Percentiles rank a stretch among this genome's conserved stretches.
These are phyloP conservation scores for Pterobdella sp. DNA, from an alignment of 2,888 invertebrate species.

Conservation along the genomic window DNA sequence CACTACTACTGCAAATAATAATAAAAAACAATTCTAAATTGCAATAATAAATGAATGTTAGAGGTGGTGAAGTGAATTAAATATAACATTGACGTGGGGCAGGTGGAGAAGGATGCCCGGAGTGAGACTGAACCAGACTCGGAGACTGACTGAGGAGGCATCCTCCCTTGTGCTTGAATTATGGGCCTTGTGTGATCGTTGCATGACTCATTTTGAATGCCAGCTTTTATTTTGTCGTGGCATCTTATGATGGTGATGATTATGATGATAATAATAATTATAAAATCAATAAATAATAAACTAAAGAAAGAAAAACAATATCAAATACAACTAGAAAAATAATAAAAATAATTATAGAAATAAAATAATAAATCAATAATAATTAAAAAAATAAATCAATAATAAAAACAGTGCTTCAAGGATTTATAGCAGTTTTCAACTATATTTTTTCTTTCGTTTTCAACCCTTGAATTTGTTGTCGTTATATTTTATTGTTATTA, in stretches of 20 bases:
- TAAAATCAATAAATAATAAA: not conserved
- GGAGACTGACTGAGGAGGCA: conserved; percentile 6
- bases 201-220: too few species aligned
- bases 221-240: too few species aligned
- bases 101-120: conserved; percentile 32
- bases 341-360: not conserved
- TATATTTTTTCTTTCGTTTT: not conserved
- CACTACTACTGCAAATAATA: too few species aligned
- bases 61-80: too few species aligned
- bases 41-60: too few species aligned
- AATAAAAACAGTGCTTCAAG: not conserved
- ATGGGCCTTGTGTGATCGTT: not conserved
- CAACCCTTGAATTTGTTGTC: too few species aligned
- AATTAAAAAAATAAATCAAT: not conserved
- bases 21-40: too few species aligned
- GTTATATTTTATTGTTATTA: too few species aligned
- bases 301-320: not conserved
- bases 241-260: not conserved
- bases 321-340: not conserved
- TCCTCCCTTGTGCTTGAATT: not conserved
- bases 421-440: not conserved
- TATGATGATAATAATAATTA: conserved; percentile 2
- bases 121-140: conserved; percentile 30
- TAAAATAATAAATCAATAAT: not conserved
- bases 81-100: not conserved